Evolutionary conservation across 2,888 invertebrate species (phyloP).

Genomic region (Latrodectus hesperus): DNA sequence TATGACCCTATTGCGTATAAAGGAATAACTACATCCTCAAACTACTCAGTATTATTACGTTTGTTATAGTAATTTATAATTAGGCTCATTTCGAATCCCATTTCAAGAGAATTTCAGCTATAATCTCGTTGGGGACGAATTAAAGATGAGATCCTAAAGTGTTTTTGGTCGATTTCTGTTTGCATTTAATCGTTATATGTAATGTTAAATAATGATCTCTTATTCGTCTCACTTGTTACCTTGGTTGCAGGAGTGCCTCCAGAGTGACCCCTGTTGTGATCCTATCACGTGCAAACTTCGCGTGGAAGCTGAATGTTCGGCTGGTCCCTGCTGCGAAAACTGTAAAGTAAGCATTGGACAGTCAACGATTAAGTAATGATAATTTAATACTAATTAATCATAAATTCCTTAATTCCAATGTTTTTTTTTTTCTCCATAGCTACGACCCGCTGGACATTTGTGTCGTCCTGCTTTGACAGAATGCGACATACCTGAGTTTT

Average conservation of each 20-base stretch:
- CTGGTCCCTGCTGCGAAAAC: slow-evolving; percentile 92
- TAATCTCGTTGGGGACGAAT: too few species aligned
- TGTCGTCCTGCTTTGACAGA: slow-evolving; percentile 92
- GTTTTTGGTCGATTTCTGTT: too few species aligned
- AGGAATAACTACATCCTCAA: too few species aligned
- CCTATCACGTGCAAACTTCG: slow-evolving; percentile 96
- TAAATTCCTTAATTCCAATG: background rate
- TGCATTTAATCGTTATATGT: too few species aligned
- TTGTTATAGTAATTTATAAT: too few species aligned
- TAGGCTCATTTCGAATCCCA: too few species aligned
- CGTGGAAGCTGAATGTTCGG: slow-evolving; percentile 94
- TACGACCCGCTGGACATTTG: slow-evolving; percentile 83
- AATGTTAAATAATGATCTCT: background rate
- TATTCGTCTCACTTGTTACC: background rate
- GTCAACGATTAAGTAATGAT: background rate
- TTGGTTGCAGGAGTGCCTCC: slow-evolving; percentile 79
- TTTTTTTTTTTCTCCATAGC: slow-evolving; percentile 76
- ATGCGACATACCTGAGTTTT: slow-evolving; percentile 96
- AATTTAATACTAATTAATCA: background rate
- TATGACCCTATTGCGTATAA: background rate
- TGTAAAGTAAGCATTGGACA: slow-evolving; percentile 83
- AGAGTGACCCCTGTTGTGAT: slow-evolving; percentile 95
- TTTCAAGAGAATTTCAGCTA: too few species aligned
- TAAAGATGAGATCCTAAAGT: too few species aligned
- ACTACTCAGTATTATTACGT: too few species aligned